Evolutionary conservation across 2,113 vertebrate genomes (phyloP).

Genomic region (Scortum barcoo): DNA sequence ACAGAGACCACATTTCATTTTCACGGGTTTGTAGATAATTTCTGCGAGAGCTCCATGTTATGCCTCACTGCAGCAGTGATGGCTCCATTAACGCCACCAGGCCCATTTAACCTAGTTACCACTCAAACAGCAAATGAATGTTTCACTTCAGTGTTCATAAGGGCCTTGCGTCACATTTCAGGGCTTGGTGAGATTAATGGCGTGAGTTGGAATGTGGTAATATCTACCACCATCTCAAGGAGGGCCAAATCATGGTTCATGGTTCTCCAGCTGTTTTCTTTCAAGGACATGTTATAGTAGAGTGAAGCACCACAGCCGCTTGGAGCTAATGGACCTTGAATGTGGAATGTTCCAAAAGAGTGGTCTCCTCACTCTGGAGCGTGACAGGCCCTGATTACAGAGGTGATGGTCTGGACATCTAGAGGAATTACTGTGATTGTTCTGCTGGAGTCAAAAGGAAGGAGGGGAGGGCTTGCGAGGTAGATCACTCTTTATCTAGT

Average conservation of each 20-base stretch:
- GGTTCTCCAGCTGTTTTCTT: constrained; percentile 55
- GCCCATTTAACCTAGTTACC: constrained; percentile 72
- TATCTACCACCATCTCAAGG: constrained; percentile 43
- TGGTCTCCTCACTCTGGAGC: constrained; percentile 62
- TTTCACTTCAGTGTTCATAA: constrained; percentile 62
- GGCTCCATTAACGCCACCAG: constrained; percentile 70
- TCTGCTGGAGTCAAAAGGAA: constrained; percentile 66
- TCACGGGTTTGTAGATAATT: constrained; percentile 62
- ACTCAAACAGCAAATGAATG: constrained; percentile 69
- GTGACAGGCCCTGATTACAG: constrained; percentile 78
- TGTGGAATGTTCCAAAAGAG: constrained; percentile 74
- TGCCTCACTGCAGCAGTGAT: constrained; percentile 65
- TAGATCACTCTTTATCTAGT: constrained; percentile 61
- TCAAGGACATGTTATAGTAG: constrained; percentile 69
- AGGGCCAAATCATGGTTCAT: constrained; percentile 30
- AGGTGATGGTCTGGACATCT: constrained; percentile 76
- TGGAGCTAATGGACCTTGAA: constrained; percentile 81
- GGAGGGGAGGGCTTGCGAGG: no score
- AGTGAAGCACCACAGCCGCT: constrained; percentile 38
- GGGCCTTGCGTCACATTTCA: constrained; percentile 33
- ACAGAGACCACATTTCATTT: constrained; percentile 50
- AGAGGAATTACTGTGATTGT: constrained; percentile 70
- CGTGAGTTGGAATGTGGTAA: constrained; percentile 32
- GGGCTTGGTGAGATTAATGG: constrained; percentile 53
- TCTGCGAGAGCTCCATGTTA: constrained; percentile 63